Conservation (phyloP, 2,113 vertebrate genomes). For the Piprites chloris region DNA sequence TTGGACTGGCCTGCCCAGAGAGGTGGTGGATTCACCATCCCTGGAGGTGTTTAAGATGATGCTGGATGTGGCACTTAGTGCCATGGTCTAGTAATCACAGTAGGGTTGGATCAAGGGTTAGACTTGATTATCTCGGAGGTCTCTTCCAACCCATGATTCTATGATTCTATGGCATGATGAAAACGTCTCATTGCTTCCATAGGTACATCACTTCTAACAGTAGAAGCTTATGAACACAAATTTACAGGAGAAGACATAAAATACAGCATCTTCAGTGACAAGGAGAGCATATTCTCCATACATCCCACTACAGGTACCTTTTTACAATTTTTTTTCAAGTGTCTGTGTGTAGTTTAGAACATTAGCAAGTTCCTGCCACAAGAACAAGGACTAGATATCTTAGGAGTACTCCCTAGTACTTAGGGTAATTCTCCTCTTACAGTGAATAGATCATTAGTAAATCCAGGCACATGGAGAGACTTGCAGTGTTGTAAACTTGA, state of each 20-base stretch:
- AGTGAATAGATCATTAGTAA: neutral
- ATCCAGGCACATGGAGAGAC: neutral
- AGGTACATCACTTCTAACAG: slow-evolving; percentile 84
- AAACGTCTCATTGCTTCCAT: neutral
- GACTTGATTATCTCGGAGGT: too few species aligned
- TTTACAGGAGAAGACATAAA: slow-evolving; percentile 67
- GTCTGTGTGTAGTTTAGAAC: neutral
- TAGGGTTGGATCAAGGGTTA: too few species aligned
- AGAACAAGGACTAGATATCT: neutral
- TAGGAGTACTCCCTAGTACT: neutral
- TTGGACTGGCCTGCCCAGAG: too few species aligned
- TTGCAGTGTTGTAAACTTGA: neutral
- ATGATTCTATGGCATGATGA: too few species aligned
- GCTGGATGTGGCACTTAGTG: too few species aligned
- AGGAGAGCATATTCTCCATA: slow-evolving; percentile 81
- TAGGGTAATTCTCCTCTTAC: neutral
- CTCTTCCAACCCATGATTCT: too few species aligned
- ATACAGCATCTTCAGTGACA: slow-evolving; percentile 83
- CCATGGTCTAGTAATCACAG: too few species aligned
- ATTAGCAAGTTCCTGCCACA: neutral
- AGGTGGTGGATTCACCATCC: too few species aligned
- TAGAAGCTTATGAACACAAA: slow-evolving; percentile 74
- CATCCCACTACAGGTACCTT: slow-evolving; percentile 80
- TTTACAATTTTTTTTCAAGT: neutral
- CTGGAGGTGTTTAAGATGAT: too few species aligned